phyloP scores from a whole-genome alignment of 1,140 invertebrate genomes.

The Drosophila rufa region DNA sequence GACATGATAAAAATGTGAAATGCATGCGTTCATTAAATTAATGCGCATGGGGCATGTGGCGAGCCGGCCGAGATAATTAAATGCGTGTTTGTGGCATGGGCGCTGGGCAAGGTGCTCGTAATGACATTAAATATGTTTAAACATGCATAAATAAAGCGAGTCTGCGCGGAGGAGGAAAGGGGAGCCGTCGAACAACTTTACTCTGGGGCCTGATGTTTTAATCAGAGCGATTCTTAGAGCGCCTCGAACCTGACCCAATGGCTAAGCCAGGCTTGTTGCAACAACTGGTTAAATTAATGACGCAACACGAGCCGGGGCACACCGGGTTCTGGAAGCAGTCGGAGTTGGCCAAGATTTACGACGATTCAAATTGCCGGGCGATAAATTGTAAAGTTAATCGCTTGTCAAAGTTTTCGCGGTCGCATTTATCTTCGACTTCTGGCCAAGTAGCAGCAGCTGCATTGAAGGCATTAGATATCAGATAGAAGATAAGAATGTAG shows the following conservation, averaged over 20 bases:
- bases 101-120: constrained; percentile 65
- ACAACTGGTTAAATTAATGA: constrained; percentile 82
- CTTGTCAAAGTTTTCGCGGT: constrained; percentile 80
- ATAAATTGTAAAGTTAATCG: constrained; percentile 83
- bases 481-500: constrained; percentile 39
- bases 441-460: constrained; percentile 37
- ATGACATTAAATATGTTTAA: constrained; percentile 84
- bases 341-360: constrained; percentile 66
- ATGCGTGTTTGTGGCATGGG: constrained; percentile 73
- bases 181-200: constrained; percentile 45
- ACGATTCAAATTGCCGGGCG: constrained; percentile 67
- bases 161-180: not conserved
- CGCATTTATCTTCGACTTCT: constrained; percentile 69
- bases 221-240: constrained; percentile 66
- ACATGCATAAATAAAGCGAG: constrained; percentile 77
- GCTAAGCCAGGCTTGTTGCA: constrained; percentile 60
- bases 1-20: constrained; percentile 74
- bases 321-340: constrained; percentile 17
- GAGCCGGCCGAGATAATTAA: constrained; percentile 68
- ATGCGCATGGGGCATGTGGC: constrained; percentile 61
- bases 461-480: constrained; percentile 43
- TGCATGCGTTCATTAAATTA: constrained; percentile 80
- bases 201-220: constrained; percentile 66
- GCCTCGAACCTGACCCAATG: constrained; percentile 64
- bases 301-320: constrained; percentile 64